These are phyloP conservation scores for Caenorhabditis sp. DNA, from an alignment of 2,888 invertebrate species.

Conservation along the genomic window DNA sequence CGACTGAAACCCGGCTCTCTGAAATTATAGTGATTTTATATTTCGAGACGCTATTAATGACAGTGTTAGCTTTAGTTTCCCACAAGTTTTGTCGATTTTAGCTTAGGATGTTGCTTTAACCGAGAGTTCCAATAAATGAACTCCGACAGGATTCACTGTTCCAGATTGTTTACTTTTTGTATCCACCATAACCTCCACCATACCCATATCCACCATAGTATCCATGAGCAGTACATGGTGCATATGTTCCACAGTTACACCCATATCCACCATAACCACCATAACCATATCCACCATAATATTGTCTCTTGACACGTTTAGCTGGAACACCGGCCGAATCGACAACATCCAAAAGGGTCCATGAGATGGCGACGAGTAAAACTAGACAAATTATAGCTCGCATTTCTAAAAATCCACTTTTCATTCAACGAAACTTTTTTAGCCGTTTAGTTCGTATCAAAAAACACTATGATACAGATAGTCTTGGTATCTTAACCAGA, in stretches of 20 bases:
- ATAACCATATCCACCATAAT: slow-evolving; percentile 27
- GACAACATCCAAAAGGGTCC: slow-evolving; percentile 42
- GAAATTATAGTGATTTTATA: too few species aligned
- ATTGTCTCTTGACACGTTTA: slow-evolving; percentile 38
- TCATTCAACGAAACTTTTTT: too few species aligned
- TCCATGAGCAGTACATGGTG: slow-evolving; percentile 32
- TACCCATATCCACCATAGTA: slow-evolving; percentile 19
- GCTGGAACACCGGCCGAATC: slow-evolving; percentile 34
- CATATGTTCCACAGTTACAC: slow-evolving; percentile 39
- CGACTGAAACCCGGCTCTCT: too few species aligned
- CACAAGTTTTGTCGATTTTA: too few species aligned
- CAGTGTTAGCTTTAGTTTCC: too few species aligned
- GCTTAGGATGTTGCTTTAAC: too few species aligned
- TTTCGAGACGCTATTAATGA: too few species aligned
- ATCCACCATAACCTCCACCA: slow-evolving; percentile 32
- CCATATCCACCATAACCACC: slow-evolving; percentile 17
- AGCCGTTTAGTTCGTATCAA: too few species aligned
- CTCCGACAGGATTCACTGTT: too few species aligned
- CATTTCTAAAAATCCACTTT: slow-evolving; percentile 3
- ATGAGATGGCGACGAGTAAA: slow-evolving; percentile 37
- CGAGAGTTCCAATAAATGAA: too few species aligned
- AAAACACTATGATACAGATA: too few species aligned
- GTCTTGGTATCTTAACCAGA: too few species aligned
- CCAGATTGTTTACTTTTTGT: slow-evolving; percentile 37
- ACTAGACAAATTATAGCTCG: slow-evolving; percentile 34